Evolutionary conservation across 1,140 invertebrate genomes (phyloP).

Genomic region (Paracyclopina nana): DNA sequence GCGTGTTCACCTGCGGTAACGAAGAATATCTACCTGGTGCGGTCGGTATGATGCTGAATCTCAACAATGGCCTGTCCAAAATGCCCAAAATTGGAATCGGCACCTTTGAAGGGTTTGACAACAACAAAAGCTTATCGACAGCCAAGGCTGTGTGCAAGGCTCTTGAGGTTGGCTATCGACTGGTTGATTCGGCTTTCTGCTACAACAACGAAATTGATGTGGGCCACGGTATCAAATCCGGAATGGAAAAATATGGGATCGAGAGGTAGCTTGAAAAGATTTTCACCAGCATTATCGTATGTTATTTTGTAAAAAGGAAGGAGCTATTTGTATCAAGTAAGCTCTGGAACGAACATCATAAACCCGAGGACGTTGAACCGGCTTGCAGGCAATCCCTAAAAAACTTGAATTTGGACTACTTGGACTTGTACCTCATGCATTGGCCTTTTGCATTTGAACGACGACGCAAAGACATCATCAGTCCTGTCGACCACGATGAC

Average conservation of each 20-base stretch:
- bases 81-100: slow-evolving; percentile 6
- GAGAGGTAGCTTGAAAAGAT: too few relatives aligned
- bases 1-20: too few relatives aligned
- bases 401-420: background rate
- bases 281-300: too few relatives aligned
- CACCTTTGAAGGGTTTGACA: background rate
- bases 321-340: background rate
- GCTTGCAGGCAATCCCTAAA: background rate
- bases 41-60: too few relatives aligned
- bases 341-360: background rate
- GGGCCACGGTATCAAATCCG: background rate
- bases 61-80: too few relatives aligned
- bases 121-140: too few relatives aligned
- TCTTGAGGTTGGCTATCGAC: slow-evolving; percentile 1
- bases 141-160: background rate
- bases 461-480: background rate
- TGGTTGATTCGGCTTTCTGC: slow-evolving; percentile 1
- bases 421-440: background rate
- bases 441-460: background rate
- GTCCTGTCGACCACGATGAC: too few relatives aligned
- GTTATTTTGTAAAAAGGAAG: background rate
- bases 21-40: too few relatives aligned
- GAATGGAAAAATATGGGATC: background rate
- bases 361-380: background rate
- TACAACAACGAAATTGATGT: slow-evolving; percentile 9